Percentiles rank a stretch among this genome's conserved stretches.
Conservation (phyloP, 64 coral and sea anemone genomes). For the Montipora cactus region DNA sequence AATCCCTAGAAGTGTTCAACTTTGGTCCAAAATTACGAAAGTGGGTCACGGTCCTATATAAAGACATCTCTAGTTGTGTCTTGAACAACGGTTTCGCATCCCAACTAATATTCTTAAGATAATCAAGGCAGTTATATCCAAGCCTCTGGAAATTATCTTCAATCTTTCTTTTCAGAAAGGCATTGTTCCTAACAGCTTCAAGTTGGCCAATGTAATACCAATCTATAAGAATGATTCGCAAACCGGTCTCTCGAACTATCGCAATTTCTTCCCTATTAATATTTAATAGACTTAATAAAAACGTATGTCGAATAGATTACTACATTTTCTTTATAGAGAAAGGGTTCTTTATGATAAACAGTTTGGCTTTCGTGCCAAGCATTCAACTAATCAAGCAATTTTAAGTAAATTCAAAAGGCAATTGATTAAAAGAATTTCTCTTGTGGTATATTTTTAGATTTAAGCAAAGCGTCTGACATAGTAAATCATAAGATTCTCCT, state of each 20-base stretch:
- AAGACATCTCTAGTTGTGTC: too few relatives aligned
- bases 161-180: not conserved
- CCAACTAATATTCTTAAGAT: not conserved
- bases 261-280: not conserved
- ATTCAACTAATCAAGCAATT: too few relatives aligned
- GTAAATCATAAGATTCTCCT: not conserved
- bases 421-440: too few relatives aligned
- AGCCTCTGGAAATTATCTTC: not conserved
- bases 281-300: not conserved
- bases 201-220: not conserved
- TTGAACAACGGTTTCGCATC: not conserved
- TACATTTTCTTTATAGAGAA: not conserved
- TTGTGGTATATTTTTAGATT: too few relatives aligned
- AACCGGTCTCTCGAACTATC: not conserved
- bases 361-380: too few relatives aligned
- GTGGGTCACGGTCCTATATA: too few relatives aligned
- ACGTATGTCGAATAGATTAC: not conserved
- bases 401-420: too few relatives aligned
- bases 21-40: too few relatives aligned
- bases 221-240: not conserved
- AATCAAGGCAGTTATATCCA: not conserved
- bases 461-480: not conserved
- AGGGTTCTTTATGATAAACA: not conserved
- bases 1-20: too few relatives aligned
- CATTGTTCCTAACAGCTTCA: not conserved